Evolutionary conservation across 2,113 vertebrate species (phyloP).

Genomic region (Galeopterus variegatus): DNA sequence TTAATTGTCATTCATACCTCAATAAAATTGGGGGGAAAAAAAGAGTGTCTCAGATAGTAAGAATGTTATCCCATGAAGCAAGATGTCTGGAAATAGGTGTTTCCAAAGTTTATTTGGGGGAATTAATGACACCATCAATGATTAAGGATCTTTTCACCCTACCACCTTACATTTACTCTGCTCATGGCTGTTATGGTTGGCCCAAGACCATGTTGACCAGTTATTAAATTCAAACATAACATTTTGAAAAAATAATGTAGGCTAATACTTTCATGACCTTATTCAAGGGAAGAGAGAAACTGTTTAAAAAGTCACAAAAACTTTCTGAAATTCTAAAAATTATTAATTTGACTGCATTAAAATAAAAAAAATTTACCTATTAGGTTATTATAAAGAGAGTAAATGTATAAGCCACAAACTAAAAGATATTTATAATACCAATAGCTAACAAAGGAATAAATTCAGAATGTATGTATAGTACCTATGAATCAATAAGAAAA

Average conservation of each 20-base stretch:
- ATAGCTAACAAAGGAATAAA: not conserved
- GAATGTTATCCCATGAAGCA: not conserved
- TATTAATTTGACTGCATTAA: not conserved
- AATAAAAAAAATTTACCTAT: not conserved
- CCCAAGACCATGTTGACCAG: not conserved
- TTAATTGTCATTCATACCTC: not conserved
- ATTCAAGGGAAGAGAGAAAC: not conserved
- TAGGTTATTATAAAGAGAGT: not conserved
- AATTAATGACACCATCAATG: not conserved
- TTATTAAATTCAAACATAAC: conserved; percentile 38
- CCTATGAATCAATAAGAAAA: not conserved
- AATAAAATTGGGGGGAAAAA: not conserved
- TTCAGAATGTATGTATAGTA: not conserved
- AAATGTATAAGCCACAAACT: not conserved
- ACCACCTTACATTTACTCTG: not conserved
- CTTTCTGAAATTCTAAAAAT: not conserved
- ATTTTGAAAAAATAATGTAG: not conserved
- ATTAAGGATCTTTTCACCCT: not conserved
- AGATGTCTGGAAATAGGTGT: not conserved
- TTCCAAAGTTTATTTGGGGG: not conserved
- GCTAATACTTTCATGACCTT: not conserved
- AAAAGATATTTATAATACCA: not conserved
- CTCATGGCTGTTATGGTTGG: not conserved
- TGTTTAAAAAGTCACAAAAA: not conserved
- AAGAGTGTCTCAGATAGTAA: not conserved